Evolutionary conservation across 2,113 vertebrate genomes (phyloP).

Genomic region (Strigops habroptila): DNA sequence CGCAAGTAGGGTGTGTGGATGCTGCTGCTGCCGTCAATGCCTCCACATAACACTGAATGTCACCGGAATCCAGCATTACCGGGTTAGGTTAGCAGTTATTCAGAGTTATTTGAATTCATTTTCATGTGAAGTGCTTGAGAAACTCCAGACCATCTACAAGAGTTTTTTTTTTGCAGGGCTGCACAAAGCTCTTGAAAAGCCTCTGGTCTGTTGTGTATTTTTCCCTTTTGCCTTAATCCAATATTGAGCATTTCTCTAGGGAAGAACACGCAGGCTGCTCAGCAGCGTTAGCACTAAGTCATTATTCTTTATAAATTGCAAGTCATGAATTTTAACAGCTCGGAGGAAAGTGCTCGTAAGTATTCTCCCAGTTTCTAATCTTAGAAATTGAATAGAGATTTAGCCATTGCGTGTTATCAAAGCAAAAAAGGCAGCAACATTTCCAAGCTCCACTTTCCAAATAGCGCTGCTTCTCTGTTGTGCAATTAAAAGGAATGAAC

Average conservation of each 20-base stretch:
- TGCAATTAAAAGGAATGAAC: not conserved
- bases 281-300: not conserved
- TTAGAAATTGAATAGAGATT: not conserved
- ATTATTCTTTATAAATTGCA: conserved; percentile 1
- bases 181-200: not conserved
- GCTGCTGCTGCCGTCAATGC: not conserved
- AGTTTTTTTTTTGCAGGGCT: not conserved
- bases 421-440: not conserved
- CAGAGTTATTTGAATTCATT: not conserved
- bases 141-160: not conserved
- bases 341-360: not conserved
- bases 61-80: not conserved
- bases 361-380: not conserved
- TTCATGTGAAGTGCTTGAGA: not conserved
- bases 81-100: not conserved
- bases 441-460: not conserved
- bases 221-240: not conserved
- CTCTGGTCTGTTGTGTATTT: not conserved
- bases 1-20: fast-evolving
- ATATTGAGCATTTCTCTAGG: not conserved
- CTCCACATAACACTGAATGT: fast-evolving
- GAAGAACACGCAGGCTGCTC: not conserved
- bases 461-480: not conserved
- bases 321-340: conserved; percentile 26
- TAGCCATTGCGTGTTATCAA: not conserved